phyloP scores from a whole-genome alignment of 1,140 invertebrate species.

The Oedothorax gibbosus region DNA sequence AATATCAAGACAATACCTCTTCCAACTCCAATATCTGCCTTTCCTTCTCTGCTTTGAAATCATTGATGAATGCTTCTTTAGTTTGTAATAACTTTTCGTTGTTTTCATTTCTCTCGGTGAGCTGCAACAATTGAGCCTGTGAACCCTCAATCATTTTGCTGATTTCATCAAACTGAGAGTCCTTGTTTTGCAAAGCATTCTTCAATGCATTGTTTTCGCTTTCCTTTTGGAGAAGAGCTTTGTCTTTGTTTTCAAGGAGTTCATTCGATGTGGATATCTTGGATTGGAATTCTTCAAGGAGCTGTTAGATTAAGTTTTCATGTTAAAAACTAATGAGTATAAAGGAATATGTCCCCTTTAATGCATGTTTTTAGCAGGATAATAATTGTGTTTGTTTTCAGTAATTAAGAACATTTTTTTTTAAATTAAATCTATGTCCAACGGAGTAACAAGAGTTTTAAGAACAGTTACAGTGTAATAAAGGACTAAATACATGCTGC shows the following conservation, averaged over 20 bases:
- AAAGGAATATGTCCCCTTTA: neutral
- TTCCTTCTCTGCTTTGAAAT: constrained; percentile 62
- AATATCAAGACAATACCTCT: constrained; percentile 22
- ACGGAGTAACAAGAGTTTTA: no score
- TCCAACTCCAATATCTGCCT: constrained; percentile 39
- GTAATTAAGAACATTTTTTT: no score
- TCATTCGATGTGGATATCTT: constrained; percentile 65
- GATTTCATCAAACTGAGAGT: constrained; percentile 57
- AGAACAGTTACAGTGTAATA: no score
- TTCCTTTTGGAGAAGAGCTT: constrained; percentile 65
- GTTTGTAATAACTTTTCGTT: constrained; percentile 39
- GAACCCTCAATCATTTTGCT: constrained; percentile 52
- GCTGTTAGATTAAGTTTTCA: constrained; percentile 8
- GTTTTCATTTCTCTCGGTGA: constrained; percentile 66
- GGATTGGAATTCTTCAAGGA: constrained; percentile 57
- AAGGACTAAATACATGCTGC: no score
- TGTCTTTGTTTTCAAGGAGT: constrained; percentile 61
- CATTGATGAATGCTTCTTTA: constrained; percentile 43
- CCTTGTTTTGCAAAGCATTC: constrained; percentile 56
- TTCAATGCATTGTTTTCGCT: constrained; percentile 64
- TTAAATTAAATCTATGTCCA: no score
- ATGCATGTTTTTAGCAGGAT: neutral
- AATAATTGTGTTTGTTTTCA: no score
- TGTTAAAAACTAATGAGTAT: neutral
- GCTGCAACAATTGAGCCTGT: constrained; percentile 67